These are phyloP conservation scores for Drosophila sp. DNA, from an alignment of 1,140 invertebrate species.

Conservation along the genomic window DNA sequence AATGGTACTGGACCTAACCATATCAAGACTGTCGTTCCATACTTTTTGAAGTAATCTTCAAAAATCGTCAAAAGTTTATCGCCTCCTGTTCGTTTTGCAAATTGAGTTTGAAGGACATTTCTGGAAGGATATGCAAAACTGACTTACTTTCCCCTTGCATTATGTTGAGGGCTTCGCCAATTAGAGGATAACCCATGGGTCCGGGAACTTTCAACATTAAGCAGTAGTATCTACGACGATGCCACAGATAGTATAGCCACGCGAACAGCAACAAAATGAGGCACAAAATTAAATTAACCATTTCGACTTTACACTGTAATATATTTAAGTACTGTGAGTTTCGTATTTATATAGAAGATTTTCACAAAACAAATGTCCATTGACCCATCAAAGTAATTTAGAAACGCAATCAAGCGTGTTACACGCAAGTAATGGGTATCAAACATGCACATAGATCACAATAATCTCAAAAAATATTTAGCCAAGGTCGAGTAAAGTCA, in stretches of 20 bases:
- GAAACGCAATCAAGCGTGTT: too few relatives aligned
- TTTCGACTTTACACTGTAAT: not conserved
- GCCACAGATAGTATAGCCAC: conserved; percentile 58
- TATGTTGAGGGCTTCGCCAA: conserved; percentile 39
- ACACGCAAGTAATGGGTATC: not conserved
- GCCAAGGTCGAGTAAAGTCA: not conserved
- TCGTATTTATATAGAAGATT: not conserved
- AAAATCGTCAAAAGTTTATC: not conserved
- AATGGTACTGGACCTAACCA: conserved; percentile 56
- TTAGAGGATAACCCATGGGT: conserved; percentile 55
- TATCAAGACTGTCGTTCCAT: conserved; percentile 36
- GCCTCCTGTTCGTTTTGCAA: conserved; percentile 26
- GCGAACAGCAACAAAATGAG: too few relatives aligned
- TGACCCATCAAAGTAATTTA: not conserved
- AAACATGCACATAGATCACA: not conserved
- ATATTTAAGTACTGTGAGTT: not conserved
- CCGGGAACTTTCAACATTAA: conserved; percentile 57
- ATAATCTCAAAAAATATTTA: not conserved
- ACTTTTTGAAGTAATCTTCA: conserved; percentile 29
- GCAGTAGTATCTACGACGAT: conserved; percentile 52
- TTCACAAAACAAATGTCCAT: not conserved
- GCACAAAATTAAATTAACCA: not conserved
- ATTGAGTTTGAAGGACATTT: not conserved
- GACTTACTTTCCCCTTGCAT: not conserved
- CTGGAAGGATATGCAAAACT: not conserved